Evolutionary conservation across 2,113 vertebrate genomes (phyloP).

Genomic region (Glareola pratincola): DNA sequence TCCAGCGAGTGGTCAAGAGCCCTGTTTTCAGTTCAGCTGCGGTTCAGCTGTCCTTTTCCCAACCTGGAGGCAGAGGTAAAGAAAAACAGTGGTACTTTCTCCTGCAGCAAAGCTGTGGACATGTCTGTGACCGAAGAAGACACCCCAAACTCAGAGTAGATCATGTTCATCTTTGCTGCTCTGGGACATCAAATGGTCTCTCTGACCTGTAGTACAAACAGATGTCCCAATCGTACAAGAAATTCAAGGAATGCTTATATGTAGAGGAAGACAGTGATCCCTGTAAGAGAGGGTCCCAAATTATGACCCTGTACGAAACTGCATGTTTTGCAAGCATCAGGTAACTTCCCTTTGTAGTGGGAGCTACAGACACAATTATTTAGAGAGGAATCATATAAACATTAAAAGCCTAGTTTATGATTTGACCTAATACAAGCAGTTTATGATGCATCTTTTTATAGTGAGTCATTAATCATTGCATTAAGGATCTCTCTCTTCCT

Average conservation of each 20-base stretch:
- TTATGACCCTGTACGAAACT: neutral
- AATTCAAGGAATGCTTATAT: neutral
- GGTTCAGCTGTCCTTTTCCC: neutral
- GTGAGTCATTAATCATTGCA: conserved; percentile 22
- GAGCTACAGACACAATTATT: conserved; percentile 16
- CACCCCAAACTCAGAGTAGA: neutral
- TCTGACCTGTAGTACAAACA: neutral
- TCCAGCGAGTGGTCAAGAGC: neutral
- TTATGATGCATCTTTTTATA: conserved; percentile 61
- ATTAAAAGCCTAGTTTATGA: conserved; percentile 42
- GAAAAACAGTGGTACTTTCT: neutral
- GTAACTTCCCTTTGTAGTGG: neutral
- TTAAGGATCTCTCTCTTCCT: neutral
- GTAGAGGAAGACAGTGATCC: neutral
- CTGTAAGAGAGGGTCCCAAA: neutral
- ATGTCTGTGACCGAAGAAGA: neutral
- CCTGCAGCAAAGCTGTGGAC: neutral
- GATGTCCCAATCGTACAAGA: neutral
- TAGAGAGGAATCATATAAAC: conserved; percentile 29
- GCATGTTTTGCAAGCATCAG: neutral
- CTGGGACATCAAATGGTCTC: too few species aligned
- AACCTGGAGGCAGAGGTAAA: neutral
- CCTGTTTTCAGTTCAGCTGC: neutral
- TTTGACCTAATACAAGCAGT: conserved; percentile 48
- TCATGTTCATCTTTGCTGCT: neutral